These are phyloP conservation scores for Drosophila subsilvestris DNA, from an alignment of 2,888 invertebrate species.

Conservation along the genomic window DNA sequence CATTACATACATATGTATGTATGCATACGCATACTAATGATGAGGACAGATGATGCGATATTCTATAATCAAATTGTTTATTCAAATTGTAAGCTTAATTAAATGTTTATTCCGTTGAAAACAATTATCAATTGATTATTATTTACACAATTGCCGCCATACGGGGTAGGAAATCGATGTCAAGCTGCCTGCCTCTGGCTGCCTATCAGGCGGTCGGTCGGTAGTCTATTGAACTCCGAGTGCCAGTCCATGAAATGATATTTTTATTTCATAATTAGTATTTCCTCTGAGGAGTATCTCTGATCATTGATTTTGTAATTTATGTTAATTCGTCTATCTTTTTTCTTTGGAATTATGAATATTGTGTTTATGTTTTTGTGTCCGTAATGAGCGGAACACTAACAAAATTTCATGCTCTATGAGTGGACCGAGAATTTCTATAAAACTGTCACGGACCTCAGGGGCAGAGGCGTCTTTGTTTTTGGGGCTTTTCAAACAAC, in stretches of 20 bases:
- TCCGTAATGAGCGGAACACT: background rate
- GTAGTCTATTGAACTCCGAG: conserved; percentile 57
- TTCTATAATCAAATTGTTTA: conserved; percentile 46
- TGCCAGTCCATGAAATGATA: conserved; percentile 60
- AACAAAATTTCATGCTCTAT: conserved; percentile 36
- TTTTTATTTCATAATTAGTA: conserved; percentile 48
- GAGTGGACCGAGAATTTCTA: conserved; percentile 30
- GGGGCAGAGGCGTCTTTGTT: conserved; percentile 1
- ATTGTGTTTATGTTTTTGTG: conserved; percentile 16
- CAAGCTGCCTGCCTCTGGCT: conserved; percentile 11
- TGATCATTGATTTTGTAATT: conserved; percentile 42
- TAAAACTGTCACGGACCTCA: conserved; percentile 23
- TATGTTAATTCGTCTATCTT: conserved; percentile 20
- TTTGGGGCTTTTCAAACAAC: conserved; percentile 3
- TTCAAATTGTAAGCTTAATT: conserved; percentile 56
- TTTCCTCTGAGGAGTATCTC: conserved; percentile 11
- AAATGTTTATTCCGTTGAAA: conserved; percentile 55
- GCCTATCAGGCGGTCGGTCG: conserved; percentile 35
- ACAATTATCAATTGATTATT: conserved; percentile 65
- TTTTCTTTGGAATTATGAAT: conserved; percentile 40
- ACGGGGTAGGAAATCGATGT: conserved; percentile 13
- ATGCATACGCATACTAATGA: background rate
- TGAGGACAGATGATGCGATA: background rate
- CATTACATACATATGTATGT: too few species aligned
- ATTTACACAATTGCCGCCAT: conserved; percentile 63